These are phyloP conservation scores for Troides helena DNA, from an alignment of 2,888 invertebrate species.

Conservation along the genomic window DNA sequence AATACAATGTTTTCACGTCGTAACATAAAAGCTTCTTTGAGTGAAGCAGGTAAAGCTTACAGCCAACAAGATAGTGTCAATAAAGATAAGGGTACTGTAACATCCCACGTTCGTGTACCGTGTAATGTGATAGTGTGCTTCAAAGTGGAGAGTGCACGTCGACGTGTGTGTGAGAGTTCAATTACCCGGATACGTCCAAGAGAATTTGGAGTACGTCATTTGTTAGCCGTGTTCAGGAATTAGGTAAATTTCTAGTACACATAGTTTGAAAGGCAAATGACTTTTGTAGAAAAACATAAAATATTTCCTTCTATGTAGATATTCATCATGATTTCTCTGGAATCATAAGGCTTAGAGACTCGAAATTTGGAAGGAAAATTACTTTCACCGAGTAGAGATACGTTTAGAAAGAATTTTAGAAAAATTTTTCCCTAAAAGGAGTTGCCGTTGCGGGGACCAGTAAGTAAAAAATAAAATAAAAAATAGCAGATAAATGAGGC, in stretches of 20 bases:
- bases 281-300: no score
- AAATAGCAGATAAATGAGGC: no score
- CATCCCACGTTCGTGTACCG: slow-evolving; percentile 5
- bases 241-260: background rate
- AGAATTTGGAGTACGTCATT: slow-evolving; percentile 9
- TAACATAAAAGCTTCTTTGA: slow-evolving; percentile 10
- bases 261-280: background rate
- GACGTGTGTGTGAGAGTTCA: slow-evolving; percentile 16
- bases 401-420: no score
- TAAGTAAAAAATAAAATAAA: no score
- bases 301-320: no score
- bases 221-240: background rate
- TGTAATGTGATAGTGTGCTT: slow-evolving; percentile 7
- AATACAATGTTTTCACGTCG: background rate
- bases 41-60: slow-evolving; percentile 17
- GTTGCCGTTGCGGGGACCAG: no score
- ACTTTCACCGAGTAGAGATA: no score
- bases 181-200: slow-evolving; percentile 19
- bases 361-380: no score
- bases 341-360: no score
- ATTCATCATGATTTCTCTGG: no score
- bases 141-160: background rate
- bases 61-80: slow-evolving; percentile 25
- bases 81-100: slow-evolving; percentile 16
- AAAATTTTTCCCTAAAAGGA: no score